Evolutionary conservation across 2,113 vertebrate genomes (phyloP).

Genomic region (Pomatorhinus ruficollis): DNA sequence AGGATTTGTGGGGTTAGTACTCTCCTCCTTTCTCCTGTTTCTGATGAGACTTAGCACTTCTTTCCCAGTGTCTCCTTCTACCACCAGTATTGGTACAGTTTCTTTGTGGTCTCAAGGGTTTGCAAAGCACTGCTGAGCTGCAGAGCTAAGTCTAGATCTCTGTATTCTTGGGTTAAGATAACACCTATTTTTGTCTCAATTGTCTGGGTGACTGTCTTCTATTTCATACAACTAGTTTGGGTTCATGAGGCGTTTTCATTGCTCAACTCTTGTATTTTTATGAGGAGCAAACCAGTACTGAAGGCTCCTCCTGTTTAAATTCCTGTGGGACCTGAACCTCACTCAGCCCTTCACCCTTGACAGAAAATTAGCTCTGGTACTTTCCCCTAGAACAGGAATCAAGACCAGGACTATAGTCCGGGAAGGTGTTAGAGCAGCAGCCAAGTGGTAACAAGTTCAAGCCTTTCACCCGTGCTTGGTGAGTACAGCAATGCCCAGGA

Average conservation of each 20-base stretch:
- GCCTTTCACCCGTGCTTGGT: neutral
- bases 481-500: slow-evolving; percentile 40
- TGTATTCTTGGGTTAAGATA: neutral
- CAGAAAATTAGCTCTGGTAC: neutral
- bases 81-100: neutral
- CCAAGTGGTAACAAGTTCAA: slow-evolving; percentile 22
- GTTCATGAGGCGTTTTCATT: neutral
- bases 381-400: neutral
- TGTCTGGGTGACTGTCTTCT: neutral
- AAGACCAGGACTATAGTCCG: neutral
- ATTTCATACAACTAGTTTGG: neutral
- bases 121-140: neutral
- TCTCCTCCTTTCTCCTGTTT: neutral
- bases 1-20: neutral
- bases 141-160: neutral
- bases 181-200: neutral
- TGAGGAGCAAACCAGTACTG: neutral
- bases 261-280: neutral
- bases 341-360: neutral
- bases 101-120: neutral
- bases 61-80: neutral
- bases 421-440: slow-evolving; percentile 9
- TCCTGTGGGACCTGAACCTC: neutral
- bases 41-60: neutral
- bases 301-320: neutral